phyloP scores from a whole-genome alignment of 2,113 vertebrate species.

The Trichechus manatus region DNA sequence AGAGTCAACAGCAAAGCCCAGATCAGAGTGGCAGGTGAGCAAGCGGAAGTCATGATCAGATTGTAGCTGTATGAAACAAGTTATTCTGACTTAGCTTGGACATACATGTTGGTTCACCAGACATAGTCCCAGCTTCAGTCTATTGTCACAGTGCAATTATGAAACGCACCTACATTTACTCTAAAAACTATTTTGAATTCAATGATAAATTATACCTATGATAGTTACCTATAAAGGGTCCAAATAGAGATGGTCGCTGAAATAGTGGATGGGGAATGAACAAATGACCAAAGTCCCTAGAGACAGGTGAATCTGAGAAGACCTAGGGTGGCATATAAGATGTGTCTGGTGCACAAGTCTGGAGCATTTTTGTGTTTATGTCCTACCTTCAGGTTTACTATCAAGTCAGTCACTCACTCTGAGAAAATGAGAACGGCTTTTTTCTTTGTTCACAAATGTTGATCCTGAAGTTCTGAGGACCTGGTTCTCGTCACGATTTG shows the following conservation, averaged over 20 bases:
- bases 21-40: accelerated
- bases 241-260: not conserved
- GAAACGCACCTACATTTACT: not conserved
- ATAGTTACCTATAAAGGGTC: not conserved
- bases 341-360: not conserved
- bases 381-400: not conserved
- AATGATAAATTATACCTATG: not conserved
- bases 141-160: not conserved
- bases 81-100: not conserved
- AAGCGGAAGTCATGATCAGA: not conserved
- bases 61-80: not conserved
- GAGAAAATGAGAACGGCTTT: not conserved
- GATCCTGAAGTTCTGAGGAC: not conserved
- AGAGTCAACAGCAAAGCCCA: not conserved
- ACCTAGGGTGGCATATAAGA: not conserved
- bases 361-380: not conserved
- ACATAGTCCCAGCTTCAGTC: not conserved
- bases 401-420: not conserved
- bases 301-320: not conserved
- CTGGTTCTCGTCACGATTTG: not conserved
- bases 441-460: not conserved
- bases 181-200: not conserved
- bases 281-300: not conserved
- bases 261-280: not conserved
- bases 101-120: accelerated